Evolutionary conservation across 2,797 vertebrate genomes (phyloP).

Genomic region (Acrossocheilus wenchowensis): DNA sequence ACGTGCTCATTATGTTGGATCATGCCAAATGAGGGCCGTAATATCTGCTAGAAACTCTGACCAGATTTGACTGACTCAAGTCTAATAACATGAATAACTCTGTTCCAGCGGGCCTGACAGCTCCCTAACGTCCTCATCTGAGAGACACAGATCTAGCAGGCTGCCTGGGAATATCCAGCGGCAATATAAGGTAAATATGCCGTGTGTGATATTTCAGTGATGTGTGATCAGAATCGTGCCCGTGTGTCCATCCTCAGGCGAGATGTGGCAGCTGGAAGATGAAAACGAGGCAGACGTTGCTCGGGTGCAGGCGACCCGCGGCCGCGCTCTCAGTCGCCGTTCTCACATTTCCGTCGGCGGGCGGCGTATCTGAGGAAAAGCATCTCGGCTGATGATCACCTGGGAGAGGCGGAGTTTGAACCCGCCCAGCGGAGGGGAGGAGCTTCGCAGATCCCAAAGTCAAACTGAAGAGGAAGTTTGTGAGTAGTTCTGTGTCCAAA

Average conservation of each 20-base stretch:
- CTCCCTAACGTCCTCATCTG: slow-evolving; percentile 23
- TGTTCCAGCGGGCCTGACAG: slow-evolving; percentile 10
- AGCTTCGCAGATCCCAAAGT: slow-evolving; percentile 72
- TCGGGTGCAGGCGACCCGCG: slow-evolving; percentile 56
- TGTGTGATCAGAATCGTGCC: slow-evolving; percentile 8
- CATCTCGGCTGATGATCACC: slow-evolving; percentile 87
- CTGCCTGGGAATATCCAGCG: slow-evolving; percentile 16
- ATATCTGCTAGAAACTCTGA: slow-evolving; percentile 36
- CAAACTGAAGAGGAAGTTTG: slow-evolving; percentile 91
- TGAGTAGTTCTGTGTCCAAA: slow-evolving; percentile 74
- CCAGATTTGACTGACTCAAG: slow-evolving; percentile 26
- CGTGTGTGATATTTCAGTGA: slow-evolving; percentile 16
- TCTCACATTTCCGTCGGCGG: slow-evolving; percentile 80
- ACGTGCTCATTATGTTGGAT: slow-evolving; percentile 32
- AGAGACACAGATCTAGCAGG: neutral
- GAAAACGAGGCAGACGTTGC: slow-evolving; percentile 70
- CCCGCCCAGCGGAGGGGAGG: slow-evolving; percentile 62
- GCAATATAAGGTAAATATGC: neutral
- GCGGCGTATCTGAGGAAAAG: slow-evolving; percentile 90
- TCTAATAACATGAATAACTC: slow-evolving; percentile 31
- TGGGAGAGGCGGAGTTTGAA: slow-evolving; percentile 77
- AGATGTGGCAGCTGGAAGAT: slow-evolving; percentile 87
- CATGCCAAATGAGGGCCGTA: slow-evolving; percentile 32
- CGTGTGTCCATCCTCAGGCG: slow-evolving; percentile 70
- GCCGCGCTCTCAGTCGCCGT: slow-evolving; percentile 80